Evolutionary conservation across 2,113 vertebrate species (phyloP), one percentile per base, ranked within the genome.

Genomic region (Rutilus rutilus): DNA sequence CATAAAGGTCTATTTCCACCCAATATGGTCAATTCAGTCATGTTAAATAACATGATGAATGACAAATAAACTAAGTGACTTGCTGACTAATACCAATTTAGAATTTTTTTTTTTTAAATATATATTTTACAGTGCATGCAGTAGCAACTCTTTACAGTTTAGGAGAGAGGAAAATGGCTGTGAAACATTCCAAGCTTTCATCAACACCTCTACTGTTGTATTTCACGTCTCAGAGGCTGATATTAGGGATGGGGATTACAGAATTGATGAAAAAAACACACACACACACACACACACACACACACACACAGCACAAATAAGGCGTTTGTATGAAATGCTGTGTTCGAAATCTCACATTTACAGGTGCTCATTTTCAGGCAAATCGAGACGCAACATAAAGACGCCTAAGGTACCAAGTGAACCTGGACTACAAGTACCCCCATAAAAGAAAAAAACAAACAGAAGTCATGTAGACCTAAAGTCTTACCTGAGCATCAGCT

Each of bases 401-500:
- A 73, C 7, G 21, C 69, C 42, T 42, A 42, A 9, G 7, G 42
- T 42, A 47, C 47, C 47, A 47, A 47, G 3, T 47, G 17, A 54
- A 54, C 5, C 52, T 19, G 52, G 2, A 19, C 17, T 19, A 54
- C 52, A 54, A 6, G 17, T 54, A 17, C 17, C 5, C 15, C 52
- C 17, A 19, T 1, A 54, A 54, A 57, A 57, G 5, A 52, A 54
- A 54, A 50, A 15, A 73, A 73, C 0, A 45, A 33, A 33, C 11
- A 17, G 2, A 25, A 14, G 27, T 17, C 64, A 64, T 65, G 23
- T 2, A 45, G 42, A 67, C 17, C 25, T 17, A 10, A 4, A 8
- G 30, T 59, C 87, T 91, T 86, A 92, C 91, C 89, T 92, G 91
- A 30, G 88, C 87, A 3, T 91, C 86, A 10, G 85, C 85, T 74